Percentiles rank a stretch among this genome's conserved stretches.
phyloP scores from a whole-genome alignment of 2,113 vertebrate genomes.

The Mormyrus iriodes region DNA sequence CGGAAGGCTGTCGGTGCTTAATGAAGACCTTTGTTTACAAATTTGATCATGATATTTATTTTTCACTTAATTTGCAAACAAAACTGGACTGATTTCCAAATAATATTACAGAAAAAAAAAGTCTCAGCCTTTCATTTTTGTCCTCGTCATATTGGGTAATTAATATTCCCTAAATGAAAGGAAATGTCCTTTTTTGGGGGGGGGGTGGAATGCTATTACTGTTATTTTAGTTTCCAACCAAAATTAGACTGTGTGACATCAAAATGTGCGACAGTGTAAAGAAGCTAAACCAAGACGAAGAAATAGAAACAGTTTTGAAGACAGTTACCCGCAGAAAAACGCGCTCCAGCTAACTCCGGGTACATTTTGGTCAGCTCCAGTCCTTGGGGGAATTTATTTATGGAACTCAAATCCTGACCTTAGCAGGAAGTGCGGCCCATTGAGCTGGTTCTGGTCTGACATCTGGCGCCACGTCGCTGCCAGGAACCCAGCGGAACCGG shows the following conservation, averaged over 20 bases:
- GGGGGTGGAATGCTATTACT: neutral
- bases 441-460: slow-evolving; percentile 62
- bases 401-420: slow-evolving; percentile 50
- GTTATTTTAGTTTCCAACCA: neutral
- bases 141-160: neutral
- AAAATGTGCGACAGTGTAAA: neutral
- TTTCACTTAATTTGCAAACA: neutral
- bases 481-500: slow-evolving; percentile 59
- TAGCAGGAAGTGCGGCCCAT: slow-evolving; percentile 56
- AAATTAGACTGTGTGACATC: neutral
- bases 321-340: neutral
- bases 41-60: neutral
- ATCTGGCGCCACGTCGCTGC: slow-evolving; percentile 67
- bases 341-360: neutral
- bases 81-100: neutral
- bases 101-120: neutral
- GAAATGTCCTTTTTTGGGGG: neutral
- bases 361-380: slow-evolving; percentile 26
- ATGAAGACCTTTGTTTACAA: neutral
- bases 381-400: slow-evolving; percentile 59
- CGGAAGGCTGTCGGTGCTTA: neutral
- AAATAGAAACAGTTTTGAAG: neutral
- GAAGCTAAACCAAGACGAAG: neutral
- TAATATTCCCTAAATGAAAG: neutral
- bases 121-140: neutral